A percentile compares a stretch with the other conserved stretches of the same genome.
Conservation (phyloP, 2,888 invertebrate genomes). For the Phytoseiulus persimilis region DNA sequence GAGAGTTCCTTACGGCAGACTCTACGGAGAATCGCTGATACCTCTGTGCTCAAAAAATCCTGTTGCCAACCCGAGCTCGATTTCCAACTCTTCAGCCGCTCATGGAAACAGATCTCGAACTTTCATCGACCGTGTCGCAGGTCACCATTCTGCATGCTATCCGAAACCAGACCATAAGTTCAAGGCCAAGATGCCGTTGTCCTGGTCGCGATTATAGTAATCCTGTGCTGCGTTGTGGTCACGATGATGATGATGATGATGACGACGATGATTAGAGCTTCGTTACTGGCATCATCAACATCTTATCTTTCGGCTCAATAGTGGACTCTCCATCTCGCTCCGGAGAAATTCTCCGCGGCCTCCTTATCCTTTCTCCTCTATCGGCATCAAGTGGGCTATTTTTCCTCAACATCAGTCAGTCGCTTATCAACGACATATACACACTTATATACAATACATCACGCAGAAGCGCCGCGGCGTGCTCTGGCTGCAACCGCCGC, state of each 20-base stretch:
- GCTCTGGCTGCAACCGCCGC: background rate
- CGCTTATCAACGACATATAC: background rate
- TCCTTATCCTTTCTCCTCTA: background rate
- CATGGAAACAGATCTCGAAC: too few species aligned
- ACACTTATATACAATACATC: background rate
- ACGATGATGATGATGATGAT: background rate
- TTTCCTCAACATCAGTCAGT: background rate
- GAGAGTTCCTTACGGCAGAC: too few species aligned
- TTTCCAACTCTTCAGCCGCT: too few species aligned
- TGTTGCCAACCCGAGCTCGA: too few species aligned
- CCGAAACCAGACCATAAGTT: background rate
- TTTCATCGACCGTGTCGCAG: too few species aligned
- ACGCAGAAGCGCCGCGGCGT: background rate
- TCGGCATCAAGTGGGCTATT: background rate
- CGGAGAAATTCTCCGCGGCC: background rate
- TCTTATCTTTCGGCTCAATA: background rate
- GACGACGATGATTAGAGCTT: background rate
- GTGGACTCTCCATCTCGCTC: background rate
- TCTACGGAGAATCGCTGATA: too few species aligned
- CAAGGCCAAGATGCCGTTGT: background rate
- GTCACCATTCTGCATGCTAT: too few species aligned
- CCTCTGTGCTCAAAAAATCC: too few species aligned
- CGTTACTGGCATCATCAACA: background rate
- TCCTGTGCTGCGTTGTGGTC: background rate
- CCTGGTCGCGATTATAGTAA: background rate